Conservation (phyloP, 53 echinoderm and acorn worm genomes). For the Temnopleurus reevesii region DNA sequence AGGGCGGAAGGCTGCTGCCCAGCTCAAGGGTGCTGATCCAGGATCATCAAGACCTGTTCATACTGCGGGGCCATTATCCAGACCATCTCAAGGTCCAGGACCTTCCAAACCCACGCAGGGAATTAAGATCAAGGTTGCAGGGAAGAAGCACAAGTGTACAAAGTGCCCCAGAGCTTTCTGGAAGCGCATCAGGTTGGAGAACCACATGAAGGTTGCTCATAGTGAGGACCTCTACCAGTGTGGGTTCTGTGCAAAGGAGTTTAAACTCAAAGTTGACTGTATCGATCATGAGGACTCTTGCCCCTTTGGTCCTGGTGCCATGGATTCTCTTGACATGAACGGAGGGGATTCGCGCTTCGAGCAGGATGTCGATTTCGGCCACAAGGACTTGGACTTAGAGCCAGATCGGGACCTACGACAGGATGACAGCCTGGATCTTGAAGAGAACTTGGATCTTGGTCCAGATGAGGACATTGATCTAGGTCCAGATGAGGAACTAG, state of each 20-base stretch:
- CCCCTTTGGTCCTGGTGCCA: background rate
- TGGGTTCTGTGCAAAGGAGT: constrained; percentile 36
- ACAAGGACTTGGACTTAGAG: background rate
- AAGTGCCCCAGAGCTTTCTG: constrained; percentile 35
- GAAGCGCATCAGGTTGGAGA: constrained; percentile 26
- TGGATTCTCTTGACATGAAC: constrained; percentile 7
- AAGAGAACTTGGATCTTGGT: background rate
- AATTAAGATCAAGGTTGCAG: constrained; percentile 41
- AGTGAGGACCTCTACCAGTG: background rate
- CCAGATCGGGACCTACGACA: background rate
- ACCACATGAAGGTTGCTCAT: constrained; percentile 27
- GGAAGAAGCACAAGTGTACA: constrained; percentile 41
- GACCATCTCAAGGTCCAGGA: too few species aligned
- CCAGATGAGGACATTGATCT: constrained; percentile 17
- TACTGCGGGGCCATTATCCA: background rate
- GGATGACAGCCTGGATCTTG: background rate
- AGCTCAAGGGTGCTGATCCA: background rate
- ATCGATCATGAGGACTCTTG: constrained; percentile 3
- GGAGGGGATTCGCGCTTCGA: background rate
- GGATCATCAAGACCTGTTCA: too few species aligned
- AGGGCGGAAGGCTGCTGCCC: constrained; percentile 42
- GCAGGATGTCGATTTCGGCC: background rate
- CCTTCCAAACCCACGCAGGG: background rate
- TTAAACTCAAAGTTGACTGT: background rate
- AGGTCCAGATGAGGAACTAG: background rate